Percentiles rank a stretch among this genome's conserved stretches.
phyloP scores from a whole-genome alignment of 2,888 invertebrate species.

The Ophraella communa region DNA sequence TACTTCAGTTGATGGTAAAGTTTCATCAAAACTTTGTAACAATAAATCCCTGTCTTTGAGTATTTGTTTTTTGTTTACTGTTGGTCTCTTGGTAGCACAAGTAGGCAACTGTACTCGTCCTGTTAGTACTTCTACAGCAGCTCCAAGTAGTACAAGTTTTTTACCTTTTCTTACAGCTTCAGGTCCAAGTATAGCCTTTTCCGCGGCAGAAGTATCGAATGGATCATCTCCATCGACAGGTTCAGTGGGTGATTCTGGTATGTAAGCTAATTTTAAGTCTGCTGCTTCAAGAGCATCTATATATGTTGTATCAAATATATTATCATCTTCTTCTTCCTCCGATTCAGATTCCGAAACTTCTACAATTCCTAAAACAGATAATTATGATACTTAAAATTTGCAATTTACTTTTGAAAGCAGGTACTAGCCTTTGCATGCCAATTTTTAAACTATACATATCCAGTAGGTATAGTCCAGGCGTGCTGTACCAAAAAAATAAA shows the following conservation, averaged over 20 bases:
- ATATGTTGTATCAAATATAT: constrained; percentile 88
- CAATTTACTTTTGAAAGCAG: no score
- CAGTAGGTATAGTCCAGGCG: no score
- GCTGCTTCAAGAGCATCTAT: constrained; percentile 86
- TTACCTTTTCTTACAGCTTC: constrained; percentile 76
- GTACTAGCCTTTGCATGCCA: no score
- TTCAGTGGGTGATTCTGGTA: constrained; percentile 85
- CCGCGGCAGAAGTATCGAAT: constrained; percentile 88
- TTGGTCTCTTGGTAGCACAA: constrained; percentile 63
- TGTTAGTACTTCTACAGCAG: constrained; percentile 86
- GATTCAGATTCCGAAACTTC: constrained; percentile 72
- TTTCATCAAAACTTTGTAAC: constrained; percentile 68
- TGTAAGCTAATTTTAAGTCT: constrained; percentile 83
- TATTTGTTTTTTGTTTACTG: constrained; percentile 59
- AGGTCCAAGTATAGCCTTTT: constrained; percentile 80
- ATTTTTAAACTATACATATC: no score
- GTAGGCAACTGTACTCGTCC: constrained; percentile 81
- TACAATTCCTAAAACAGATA: constrained; percentile 63
- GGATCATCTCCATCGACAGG: constrained; percentile 72
- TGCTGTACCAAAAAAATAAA: no score
- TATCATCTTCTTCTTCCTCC: constrained; percentile 78
- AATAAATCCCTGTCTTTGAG: constrained; percentile 69
- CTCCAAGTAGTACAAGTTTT: constrained; percentile 81
- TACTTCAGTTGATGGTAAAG: constrained; percentile 33
- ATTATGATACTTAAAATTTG: no score